These are phyloP conservation scores for Aporophyla lueneburgensis DNA, from an alignment of 2,888 invertebrate genomes.

Conservation along the genomic window DNA sequence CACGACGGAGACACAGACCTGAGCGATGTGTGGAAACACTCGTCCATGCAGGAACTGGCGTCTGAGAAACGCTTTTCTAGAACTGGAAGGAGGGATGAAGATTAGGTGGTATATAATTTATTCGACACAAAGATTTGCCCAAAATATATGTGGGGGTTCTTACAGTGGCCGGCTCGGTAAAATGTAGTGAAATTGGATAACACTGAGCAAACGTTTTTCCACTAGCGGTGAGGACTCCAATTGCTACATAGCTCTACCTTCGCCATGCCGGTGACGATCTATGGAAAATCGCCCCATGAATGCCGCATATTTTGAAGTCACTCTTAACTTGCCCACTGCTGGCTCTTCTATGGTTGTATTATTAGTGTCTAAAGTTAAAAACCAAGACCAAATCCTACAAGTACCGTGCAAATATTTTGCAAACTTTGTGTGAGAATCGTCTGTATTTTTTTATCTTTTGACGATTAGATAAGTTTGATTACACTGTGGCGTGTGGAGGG, in stretches of 20 bases:
- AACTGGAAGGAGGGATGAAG: conserved; percentile 68
- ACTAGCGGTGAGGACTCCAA: neutral
- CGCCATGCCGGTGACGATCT: neutral
- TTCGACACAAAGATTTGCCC: neutral
- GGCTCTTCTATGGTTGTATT: neutral
- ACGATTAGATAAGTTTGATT: conserved; percentile 47
- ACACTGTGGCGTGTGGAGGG: neutral
- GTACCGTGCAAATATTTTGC: conserved; percentile 16
- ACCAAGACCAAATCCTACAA: conserved; percentile 1
- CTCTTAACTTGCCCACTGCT: neutral
- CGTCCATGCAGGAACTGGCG: conserved; percentile 86
- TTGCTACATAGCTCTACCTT: neutral
- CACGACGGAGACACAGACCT: conserved; percentile 87
- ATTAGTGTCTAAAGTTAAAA: neutral
- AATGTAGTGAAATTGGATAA: neutral
- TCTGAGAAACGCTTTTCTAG: conserved; percentile 88
- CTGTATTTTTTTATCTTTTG: conserved; percentile 45
- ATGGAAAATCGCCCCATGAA: neutral
- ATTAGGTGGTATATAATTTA: neutral
- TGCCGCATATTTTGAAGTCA: neutral
- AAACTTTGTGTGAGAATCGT: conserved; percentile 8
- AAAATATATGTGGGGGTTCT: neutral
- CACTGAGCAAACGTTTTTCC: neutral
- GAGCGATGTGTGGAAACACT: conserved; percentile 85
- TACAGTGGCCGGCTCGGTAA: neutral